phyloP scores from a whole-genome alignment of 2,888 invertebrate genomes.

The Neuroscelio doddi region DNA sequence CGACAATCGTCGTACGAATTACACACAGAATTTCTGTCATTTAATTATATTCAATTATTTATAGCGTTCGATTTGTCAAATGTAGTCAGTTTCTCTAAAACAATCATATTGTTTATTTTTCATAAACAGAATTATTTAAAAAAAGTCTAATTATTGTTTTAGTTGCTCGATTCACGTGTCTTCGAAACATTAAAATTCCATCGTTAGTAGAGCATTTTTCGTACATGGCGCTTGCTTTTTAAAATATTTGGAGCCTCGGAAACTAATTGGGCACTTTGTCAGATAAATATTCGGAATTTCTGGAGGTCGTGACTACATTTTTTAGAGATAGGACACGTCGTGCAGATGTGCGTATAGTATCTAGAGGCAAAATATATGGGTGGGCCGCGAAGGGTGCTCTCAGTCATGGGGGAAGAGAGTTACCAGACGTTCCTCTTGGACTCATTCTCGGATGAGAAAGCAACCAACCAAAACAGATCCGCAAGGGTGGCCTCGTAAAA shows the following conservation, averaged over 20 bases:
- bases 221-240: constrained; percentile 36
- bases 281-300: constrained; percentile 43
- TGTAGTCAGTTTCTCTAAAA: no score
- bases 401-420: constrained; percentile 20
- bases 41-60: background rate
- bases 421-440: constrained; percentile 35
- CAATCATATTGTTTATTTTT: no score
- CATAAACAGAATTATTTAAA: no score
- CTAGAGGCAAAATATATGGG: constrained; percentile 30
- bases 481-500: constrained; percentile 6
- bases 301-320: constrained; percentile 12
- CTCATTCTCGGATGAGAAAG: no score
- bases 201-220: background rate
- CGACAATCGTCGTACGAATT: constrained; percentile 33
- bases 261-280: constrained; percentile 48
- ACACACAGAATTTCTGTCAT: constrained; percentile 1
- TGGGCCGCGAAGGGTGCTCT: constrained; percentile 16
- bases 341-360: constrained; percentile 28
- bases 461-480: no score
- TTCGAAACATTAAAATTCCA: constrained; percentile 1
- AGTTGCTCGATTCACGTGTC: no score
- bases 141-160: no score
- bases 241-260: constrained; percentile 31
- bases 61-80: no score
- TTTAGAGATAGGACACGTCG: constrained; percentile 22